These are phyloP conservation scores for Myioborus miniatus DNA, from an alignment of 2,797 vertebrate genomes.

Conservation along the genomic window DNA sequence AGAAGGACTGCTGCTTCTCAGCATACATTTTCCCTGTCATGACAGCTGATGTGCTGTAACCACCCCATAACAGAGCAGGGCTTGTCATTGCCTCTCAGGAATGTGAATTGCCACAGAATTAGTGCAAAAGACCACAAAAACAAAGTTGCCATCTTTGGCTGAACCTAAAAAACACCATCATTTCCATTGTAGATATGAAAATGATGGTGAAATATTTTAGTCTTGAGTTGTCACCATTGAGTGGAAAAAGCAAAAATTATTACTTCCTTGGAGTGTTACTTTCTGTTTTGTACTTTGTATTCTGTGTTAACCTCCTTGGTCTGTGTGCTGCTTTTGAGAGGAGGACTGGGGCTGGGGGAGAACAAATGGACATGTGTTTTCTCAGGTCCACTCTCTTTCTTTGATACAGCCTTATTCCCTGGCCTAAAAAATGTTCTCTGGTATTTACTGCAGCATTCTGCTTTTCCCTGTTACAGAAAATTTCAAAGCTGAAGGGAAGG, in stretches of 20 bases:
- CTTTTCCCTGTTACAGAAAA: background rate
- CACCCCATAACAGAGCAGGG: background rate
- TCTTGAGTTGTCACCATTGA: background rate
- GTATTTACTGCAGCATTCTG: background rate
- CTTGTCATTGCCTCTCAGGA: background rate
- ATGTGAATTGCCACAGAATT: background rate
- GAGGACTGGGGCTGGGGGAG: accelerated
- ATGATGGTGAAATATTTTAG: background rate
- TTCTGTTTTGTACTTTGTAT: background rate
- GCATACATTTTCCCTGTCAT: background rate
- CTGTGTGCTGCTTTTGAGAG: background rate
- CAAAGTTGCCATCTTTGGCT: background rate
- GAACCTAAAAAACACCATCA: background rate
- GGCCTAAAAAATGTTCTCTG: background rate
- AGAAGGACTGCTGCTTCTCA: background rate
- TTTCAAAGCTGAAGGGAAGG: background rate
- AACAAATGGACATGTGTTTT: background rate
- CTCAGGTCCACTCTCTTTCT: background rate
- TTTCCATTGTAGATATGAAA: background rate
- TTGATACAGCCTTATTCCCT: background rate
- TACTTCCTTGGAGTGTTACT: background rate
- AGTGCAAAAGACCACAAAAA: background rate
- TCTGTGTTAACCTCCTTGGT: background rate
- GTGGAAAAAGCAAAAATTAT: background rate
- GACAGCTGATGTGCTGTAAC: background rate